phyloP scores from a whole-genome alignment of 1,140 invertebrate genomes.

The Eupeodes corollae region DNA sequence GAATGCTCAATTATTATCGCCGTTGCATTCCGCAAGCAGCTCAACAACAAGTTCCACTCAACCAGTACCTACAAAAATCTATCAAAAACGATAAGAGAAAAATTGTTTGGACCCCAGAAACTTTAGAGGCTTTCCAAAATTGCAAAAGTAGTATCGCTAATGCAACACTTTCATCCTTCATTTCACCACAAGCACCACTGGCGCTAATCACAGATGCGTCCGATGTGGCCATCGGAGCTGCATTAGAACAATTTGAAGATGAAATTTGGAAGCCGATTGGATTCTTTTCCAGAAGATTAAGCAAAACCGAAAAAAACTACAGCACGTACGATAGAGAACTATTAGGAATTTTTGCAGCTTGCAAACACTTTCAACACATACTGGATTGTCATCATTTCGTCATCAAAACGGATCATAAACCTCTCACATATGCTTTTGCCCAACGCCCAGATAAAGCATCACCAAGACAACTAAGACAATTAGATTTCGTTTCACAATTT shows the following conservation, averaged over 20 bases:
- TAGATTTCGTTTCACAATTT: too few relatives aligned
- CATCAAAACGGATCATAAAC: constrained; percentile 32
- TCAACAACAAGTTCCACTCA: constrained; percentile 12
- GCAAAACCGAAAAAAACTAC: too few relatives aligned
- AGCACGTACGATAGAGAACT: constrained; percentile 36
- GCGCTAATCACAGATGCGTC: constrained; percentile 28
- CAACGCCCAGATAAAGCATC: constrained; percentile 22
- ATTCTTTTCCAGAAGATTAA: constrained; percentile 35
- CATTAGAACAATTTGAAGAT: constrained; percentile 25
- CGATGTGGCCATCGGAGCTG: constrained; percentile 26
- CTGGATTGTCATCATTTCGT: constrained; percentile 22
- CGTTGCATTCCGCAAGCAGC: constrained; percentile 3
- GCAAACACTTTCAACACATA: constrained; percentile 24
- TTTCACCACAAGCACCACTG: constrained; percentile 9
- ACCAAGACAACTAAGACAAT: constrained; percentile 20
- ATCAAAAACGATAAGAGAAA: constrained; percentile 21
- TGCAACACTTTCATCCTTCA: constrained; percentile 17
- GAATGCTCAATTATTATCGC: too few relatives aligned
- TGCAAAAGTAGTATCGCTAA: constrained; percentile 28
- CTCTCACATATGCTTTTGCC: constrained; percentile 19
- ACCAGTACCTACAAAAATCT: constrained; percentile 5
- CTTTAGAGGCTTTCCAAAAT: constrained; percentile 26
- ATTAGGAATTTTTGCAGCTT: constrained; percentile 18
- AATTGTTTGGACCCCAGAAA: constrained; percentile 22
- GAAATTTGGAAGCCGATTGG: constrained; percentile 25